These are phyloP conservation scores for Diadromus collaris DNA, from an alignment of 2,888 invertebrate species.

Conservation along the genomic window DNA sequence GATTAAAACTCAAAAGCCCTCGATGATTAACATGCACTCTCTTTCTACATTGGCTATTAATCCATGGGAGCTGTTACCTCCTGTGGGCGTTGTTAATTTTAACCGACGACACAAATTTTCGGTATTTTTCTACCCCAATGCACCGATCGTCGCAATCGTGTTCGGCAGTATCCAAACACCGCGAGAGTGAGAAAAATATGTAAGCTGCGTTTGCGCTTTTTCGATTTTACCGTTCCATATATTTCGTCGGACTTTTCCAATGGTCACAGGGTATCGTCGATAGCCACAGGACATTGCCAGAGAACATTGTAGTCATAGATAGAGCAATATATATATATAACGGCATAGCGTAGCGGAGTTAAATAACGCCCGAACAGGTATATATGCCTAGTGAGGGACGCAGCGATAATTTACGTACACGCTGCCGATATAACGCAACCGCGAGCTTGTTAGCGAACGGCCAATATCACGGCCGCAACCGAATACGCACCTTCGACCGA, in stretches of 20 bases:
- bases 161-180: not conserved
- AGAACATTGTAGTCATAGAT: conserved; percentile 3
- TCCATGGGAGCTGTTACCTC: not conserved
- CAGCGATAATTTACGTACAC: conserved; percentile 55
- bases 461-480: conserved; percentile 58
- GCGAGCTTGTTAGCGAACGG: conserved; percentile 57
- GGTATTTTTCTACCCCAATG: not conserved
- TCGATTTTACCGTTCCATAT: conserved; percentile 5
- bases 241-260: not conserved
- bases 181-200: conserved; percentile 41
- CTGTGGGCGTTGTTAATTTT: conserved; percentile 30
- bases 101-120: conserved; percentile 39
- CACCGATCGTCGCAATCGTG: conserved; percentile 8
- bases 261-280: not conserved
- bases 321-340: not conserved
- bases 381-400: conserved; percentile 14
- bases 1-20: conserved; percentile 42
- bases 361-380: conserved; percentile 44
- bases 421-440: conserved; percentile 55
- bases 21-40: conserved; percentile 27
- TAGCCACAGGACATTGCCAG: not conserved
- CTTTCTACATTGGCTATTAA: not conserved
- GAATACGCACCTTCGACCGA: conserved; percentile 54
- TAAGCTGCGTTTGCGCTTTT: not conserved
- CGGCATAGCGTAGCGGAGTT: conserved; percentile 35